phyloP scores from a whole-genome alignment of 2,797 vertebrate species.

The Numenius phaeopus region DNA sequence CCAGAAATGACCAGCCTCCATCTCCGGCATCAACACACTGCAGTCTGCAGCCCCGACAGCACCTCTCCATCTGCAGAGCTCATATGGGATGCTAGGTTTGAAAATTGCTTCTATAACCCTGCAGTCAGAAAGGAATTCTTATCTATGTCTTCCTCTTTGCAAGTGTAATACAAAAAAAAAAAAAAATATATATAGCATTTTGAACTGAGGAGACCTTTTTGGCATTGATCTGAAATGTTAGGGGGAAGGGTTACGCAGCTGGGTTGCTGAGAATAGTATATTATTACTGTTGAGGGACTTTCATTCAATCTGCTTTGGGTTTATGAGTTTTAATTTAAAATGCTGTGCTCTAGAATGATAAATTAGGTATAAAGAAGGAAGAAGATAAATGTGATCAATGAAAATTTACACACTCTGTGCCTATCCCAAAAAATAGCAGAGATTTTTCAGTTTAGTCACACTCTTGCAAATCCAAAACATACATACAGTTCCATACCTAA shows the following conservation, averaged over 20 bases:
- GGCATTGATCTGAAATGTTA: not conserved
- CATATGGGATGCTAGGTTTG: not conserved
- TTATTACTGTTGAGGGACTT: not conserved
- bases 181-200: not conserved
- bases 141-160: not conserved
- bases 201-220: not conserved
- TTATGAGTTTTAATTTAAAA: not conserved
- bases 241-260: not conserved
- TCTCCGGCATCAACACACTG: not conserved
- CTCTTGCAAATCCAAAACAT: not conserved
- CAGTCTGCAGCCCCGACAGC: not conserved
- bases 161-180: not conserved
- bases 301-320: not conserved
- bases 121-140: not conserved
- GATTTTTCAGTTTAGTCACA: not conserved
- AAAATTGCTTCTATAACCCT: not conserved
- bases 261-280: not conserved
- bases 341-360: not conserved
- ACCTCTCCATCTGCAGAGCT: not conserved
- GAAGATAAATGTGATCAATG: not conserved
- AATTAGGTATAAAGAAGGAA: not conserved
- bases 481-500: not conserved
- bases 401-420: not conserved
- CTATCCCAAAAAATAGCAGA: not conserved
- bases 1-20: not conserved